Evolutionary conservation across 2,797 vertebrate species (phyloP).

Genomic region (Hozukius guyotensis): DNA sequence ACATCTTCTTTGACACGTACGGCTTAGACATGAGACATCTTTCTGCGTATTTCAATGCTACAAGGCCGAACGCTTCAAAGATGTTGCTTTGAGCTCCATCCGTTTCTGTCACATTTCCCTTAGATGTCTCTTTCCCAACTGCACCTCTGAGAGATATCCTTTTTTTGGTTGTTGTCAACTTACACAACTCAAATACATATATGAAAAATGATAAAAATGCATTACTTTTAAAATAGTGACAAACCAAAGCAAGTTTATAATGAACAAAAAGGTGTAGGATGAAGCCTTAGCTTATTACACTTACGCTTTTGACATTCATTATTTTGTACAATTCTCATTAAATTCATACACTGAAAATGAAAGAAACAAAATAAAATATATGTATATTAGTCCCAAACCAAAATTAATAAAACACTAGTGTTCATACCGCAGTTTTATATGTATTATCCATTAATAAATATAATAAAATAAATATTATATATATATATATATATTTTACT

Average conservation of each 20-base stretch:
- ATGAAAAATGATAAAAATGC: not conserved
- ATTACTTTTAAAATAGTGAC: not conserved
- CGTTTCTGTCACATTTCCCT: conserved; percentile 7
- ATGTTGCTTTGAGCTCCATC: conserved; percentile 11
- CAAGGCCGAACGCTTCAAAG: conserved; percentile 7
- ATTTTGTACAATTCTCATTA: too few species aligned
- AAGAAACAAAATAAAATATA: too few species aligned
- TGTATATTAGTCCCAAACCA: too few species aligned
- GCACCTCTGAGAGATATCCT: not conserved
- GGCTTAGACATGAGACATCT: conserved; percentile 6
- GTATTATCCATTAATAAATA: too few species aligned
- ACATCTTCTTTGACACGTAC: not conserved
- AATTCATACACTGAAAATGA: too few species aligned
- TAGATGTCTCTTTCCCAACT: conserved; percentile 6
- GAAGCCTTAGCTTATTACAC: too few species aligned
- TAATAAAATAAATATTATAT: too few species aligned
- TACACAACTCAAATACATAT: not conserved
- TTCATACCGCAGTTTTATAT: too few species aligned
- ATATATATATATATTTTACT: too few species aligned
- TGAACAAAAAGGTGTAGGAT: too few species aligned
- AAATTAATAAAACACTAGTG: too few species aligned
- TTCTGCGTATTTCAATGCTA: conserved; percentile 3
- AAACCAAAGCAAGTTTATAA: not conserved
- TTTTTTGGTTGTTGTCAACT: not conserved
- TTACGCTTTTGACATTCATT: too few species aligned